Base-by-base conservation (phyloP, 2,113 vertebrate genomes). In the Clupea harengus region DNA sequence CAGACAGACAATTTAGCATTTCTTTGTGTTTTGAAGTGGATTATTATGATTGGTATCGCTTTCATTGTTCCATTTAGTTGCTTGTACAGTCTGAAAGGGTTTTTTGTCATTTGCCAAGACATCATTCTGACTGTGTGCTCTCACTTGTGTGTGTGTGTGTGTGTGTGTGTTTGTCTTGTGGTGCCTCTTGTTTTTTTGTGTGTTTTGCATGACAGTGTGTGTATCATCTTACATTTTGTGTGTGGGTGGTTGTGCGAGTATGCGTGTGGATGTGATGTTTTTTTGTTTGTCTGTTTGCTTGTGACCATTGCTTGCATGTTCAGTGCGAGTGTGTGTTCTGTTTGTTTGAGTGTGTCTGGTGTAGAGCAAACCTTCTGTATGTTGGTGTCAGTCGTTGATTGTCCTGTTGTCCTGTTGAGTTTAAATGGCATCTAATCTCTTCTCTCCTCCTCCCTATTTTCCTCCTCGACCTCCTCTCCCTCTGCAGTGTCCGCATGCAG, bases 401-500 rank as follows among this genome's bases (percentile, higher is more conserved):
- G 57, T 18, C 20, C 22, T 20, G 22, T 22, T 64, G 57, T 22
- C 8, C 18, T 64, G 18, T 64, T 20, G 3, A n/a, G 1, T 64
- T 3, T 22, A 4, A 18, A 64, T 72, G 28, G 3, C 52, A 54
- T 54, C 52, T 18, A 17, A 54, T 18, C 52, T 54, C 13, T 4
- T 54, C 50, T 57, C 20, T 78, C 72, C 10, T 39, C 25, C 11
- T 15, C 72, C 72, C 0, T 32, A 8, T 39, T 18, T 11, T 17
- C 72, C 28, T 39, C 28, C 72, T 78, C 28, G 1, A 4, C 64
- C 3, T 32, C 15, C 13, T 9, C 28, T 17, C 49, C 50, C 45
- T 83, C 64, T 10, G 6, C 86, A 95, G 95, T 93, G 72, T 95
- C 95, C 67, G 78, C 95, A 92, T 94, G 94, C 64, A 94, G 92